Base-by-base conservation (phyloP, 2,888 invertebrate genomes). In the Drosophila trichaetosa region DNA sequence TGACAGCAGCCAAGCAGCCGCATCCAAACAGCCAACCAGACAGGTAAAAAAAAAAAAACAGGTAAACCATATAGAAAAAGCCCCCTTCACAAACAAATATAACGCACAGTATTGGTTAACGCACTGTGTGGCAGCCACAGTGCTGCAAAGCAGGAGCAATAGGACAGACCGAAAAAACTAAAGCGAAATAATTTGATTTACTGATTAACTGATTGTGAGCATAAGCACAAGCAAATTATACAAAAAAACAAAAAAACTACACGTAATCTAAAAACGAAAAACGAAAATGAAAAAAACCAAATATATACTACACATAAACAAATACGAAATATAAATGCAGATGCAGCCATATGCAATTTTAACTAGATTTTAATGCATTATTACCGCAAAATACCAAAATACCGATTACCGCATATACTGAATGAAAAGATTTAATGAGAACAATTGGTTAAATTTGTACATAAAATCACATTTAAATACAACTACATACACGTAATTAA, bases 331-430 rank as follows among this genome's bases (percentile, higher is more conserved):
- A 88, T 83, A 80, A 86, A 87, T 75, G 73, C 83, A 85, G 68
- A 89, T 77, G 89, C 85, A 85, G 84, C 77, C 79, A 89, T 87
- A 87, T 85, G 87, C 87, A 88, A 82, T 88, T 90, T 90, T 86
- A 90, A 88, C 89, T 87, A 87, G 87, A 87, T 90, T 90, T 87
- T 88, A 90, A 83, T 73, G 89, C 87, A 87, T 83, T 88, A 86
- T 86, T 90, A 89, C 86, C 73, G 83, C 88, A 89, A 74, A 82
- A 76, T 80, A 67, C 66, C 60, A 68, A 72, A 76, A 78, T 83
- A 89, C 80, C 73, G 75, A 80, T 69, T 79, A 73, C 73, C 63
- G 80, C 78, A 83, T 85, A 81, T 82, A 85, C 74, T 60, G 77
- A 80, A 70, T 38, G 63, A 60, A 65, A 63, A 82, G 38, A 57